Evolutionary conservation across 2,113 vertebrate genomes (phyloP), one percentile per base, ranked within the genome.

Genomic region (Bambusicola thoracicus): DNA sequence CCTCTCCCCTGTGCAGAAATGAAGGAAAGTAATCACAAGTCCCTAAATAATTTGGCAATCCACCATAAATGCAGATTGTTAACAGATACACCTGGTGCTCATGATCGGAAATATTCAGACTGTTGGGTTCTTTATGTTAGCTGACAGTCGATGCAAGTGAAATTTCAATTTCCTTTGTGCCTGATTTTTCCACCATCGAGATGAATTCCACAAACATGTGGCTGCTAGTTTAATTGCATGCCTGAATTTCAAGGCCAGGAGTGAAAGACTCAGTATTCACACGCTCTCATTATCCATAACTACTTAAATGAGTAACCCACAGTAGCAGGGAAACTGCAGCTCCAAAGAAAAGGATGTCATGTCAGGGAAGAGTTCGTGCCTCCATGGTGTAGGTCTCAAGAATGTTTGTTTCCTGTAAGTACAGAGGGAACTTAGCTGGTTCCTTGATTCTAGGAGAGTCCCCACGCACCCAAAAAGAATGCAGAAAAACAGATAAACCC

Each of bases 91-190:
- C 51, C 48, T 85, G 30, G 46, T 24, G 44, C 40, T 78, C 85
- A 18, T 79, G 30, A 73, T 82, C 61, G 87, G 83, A 90, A 88
- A 73, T 81, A 77, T 29, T 91, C 67, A 70, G 61, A 10, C 61
- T 67, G 2, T 34, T 75, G 72, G 29, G 49, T 89, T 55, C 66
- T 88, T 87, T 22, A 41, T 1, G 1, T 90, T 89, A 78, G 36
- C 3, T 92, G 84, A 72, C 68, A 81, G 34, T 58, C 7, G 7
- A 16, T 0, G 0, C 6, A 1, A 66, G 30, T 58, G 40, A 79
- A 58, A 81, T 67, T 83, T 83, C 67, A 87, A 61, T 92, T 56
- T 91, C 46, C 49, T 83, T 69, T 69, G 81, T 85, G 56, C 59
- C 48, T 93, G 61, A 15, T 79, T 94, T 94, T 96, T 76, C 58